phyloP scores from a whole-genome alignment of 2,888 invertebrate genomes.

The Xanthorhoe spadicearia region DNA sequence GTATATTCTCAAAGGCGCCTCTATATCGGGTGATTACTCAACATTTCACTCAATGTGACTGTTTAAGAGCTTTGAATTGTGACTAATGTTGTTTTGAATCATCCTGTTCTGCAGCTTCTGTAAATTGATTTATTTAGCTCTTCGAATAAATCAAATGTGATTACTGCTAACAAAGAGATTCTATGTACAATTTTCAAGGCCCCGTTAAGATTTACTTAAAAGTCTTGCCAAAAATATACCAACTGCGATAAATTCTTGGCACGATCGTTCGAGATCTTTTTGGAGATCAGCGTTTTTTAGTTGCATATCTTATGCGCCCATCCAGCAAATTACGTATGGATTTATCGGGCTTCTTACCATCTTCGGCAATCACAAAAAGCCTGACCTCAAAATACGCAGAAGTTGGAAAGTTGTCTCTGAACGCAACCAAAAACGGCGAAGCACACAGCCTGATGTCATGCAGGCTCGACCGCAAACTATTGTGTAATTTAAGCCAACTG shows the following conservation, averaged over 20 bases:
- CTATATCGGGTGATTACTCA: constrained; percentile 78
- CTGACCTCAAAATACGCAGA: constrained; percentile 60
- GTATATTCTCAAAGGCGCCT: constrained; percentile 48
- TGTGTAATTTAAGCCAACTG: constrained; percentile 43
- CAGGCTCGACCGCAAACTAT: constrained; percentile 40
- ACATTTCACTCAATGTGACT: constrained; percentile 47
- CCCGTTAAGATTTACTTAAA: no score
- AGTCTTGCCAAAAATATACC: neutral
- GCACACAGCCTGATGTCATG: constrained; percentile 37
- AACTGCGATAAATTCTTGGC: neutral
- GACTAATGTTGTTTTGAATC: constrained; percentile 37
- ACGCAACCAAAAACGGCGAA: constrained; percentile 62
- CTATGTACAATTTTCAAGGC: no score
- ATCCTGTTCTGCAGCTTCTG: constrained; percentile 19
- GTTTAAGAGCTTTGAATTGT: constrained; percentile 31
- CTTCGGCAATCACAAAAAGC: constrained; percentile 55
- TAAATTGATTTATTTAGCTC: constrained; percentile 28
- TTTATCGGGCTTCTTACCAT: constrained; percentile 46
- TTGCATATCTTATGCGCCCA: constrained; percentile 7
- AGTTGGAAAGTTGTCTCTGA: constrained; percentile 68
- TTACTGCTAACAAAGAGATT: constrained; percentile 3
- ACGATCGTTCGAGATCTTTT: neutral
- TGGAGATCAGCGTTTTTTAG: neutral
- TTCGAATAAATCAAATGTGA: constrained; percentile 9
- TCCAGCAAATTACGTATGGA: constrained; percentile 18